Percentiles rank a stretch among this genome's conserved stretches.
These are phyloP conservation scores for Parochlus steinenii DNA, from an alignment of 2,888 invertebrate species.

Conservation along the genomic window DNA sequence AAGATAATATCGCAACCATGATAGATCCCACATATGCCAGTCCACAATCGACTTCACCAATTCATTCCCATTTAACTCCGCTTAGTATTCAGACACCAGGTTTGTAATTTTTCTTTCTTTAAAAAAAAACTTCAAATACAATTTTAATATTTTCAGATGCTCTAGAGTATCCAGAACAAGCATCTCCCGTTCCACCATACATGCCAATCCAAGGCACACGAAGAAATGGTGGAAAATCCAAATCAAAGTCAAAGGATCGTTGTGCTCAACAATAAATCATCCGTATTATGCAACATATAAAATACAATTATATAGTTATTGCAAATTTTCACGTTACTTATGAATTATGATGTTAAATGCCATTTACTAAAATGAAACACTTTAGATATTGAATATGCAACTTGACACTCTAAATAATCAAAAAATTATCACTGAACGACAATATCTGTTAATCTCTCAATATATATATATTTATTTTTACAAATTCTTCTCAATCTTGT, in stretches of 20 bases:
- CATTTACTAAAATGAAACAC: too few relatives aligned
- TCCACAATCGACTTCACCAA: slow-evolving; percentile 20
- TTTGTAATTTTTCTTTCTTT: neutral
- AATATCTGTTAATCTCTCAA: too few relatives aligned
- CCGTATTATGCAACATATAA: too few relatives aligned
- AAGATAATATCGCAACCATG: slow-evolving; percentile 43
- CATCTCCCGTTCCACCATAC: slow-evolving; percentile 45
- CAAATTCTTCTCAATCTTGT: too few relatives aligned
- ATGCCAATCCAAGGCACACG: slow-evolving; percentile 66
- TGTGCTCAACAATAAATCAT: slow-evolving; percentile 40
- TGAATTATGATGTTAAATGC: too few relatives aligned
- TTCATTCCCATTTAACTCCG: slow-evolving; percentile 22
- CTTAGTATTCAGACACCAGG: slow-evolving; percentile 20
- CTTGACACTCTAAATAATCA: too few relatives aligned
- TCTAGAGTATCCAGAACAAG: slow-evolving; percentile 29
- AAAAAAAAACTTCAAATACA: neutral
- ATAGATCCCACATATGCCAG: slow-evolving; percentile 44
- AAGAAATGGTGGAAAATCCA: slow-evolving; percentile 44
- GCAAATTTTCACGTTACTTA: too few relatives aligned
- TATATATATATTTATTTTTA: too few relatives aligned
- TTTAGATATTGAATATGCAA: too few relatives aligned
- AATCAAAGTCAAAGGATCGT: slow-evolving; percentile 39
- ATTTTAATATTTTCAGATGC: slow-evolving; percentile 14
- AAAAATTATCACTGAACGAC: too few relatives aligned
- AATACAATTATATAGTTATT: too few relatives aligned